phyloP scores from a whole-genome alignment of 2,797 vertebrate species.

The Philypnodon macrostomus region DNA sequence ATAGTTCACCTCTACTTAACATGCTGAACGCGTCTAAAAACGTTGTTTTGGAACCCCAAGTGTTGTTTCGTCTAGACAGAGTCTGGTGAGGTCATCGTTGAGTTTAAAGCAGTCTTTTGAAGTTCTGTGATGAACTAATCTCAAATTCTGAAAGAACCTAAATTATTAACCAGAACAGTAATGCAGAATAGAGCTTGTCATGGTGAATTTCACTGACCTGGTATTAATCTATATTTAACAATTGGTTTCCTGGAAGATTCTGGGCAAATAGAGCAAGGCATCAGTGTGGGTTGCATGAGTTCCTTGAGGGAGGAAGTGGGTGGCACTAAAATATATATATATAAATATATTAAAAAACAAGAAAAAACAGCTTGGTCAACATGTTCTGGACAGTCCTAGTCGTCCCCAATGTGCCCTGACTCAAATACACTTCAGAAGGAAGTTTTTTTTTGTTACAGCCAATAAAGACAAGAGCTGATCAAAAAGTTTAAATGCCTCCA shows the following conservation, averaged over 20 bases:
- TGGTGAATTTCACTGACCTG: slow-evolving; percentile 5
- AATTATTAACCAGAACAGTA: neutral
- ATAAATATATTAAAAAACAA: no score
- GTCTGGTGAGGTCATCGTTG: neutral
- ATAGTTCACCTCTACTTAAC: no score
- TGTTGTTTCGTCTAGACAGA: neutral
- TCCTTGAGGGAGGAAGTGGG: neutral
- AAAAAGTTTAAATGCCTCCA: neutral
- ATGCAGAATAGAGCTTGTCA: neutral
- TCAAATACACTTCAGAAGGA: neutral
- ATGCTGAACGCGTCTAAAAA: neutral
- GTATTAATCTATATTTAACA: neutral
- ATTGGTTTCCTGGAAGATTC: neutral
- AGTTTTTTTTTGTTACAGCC: neutral
- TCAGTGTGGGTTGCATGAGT: neutral
- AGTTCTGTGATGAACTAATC: neutral
- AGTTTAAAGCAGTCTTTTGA: neutral
- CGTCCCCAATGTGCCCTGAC: neutral
- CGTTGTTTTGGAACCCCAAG: neutral
- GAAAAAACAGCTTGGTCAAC: slow-evolving; percentile 6
- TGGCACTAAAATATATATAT: neutral
- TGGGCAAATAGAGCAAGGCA: neutral
- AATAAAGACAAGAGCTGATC: slow-evolving; percentile 2
- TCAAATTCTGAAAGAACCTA: neutral
- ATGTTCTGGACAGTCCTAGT: neutral